A percentile compares a stretch with the other conserved stretches of the same genome.
Evolutionary conservation across 92 coral and sea anemone genomes (phyloP).

Genomic region (Muricea muricata): DNA sequence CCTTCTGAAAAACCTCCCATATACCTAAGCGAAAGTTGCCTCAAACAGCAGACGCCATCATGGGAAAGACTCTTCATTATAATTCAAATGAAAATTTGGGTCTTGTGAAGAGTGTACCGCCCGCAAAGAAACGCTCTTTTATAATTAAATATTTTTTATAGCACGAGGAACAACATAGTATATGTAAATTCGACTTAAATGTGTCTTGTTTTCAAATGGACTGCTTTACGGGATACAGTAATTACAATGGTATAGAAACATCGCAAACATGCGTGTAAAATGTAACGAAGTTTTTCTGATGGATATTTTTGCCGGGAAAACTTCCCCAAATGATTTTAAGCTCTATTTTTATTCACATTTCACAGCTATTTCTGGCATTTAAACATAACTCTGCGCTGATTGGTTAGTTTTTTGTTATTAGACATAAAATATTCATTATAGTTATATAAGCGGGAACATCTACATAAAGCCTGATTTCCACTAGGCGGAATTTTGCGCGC

Average conservation of each 20-base stretch:
- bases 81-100: not conserved
- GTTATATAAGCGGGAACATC: not conserved
- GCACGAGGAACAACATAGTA: slow-evolving; percentile 19
- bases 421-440: slow-evolving; percentile 29
- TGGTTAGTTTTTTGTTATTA: slow-evolving; percentile 8
- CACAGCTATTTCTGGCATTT: slow-evolving; percentile 22
- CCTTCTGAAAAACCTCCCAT: not conserved
- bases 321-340: not conserved
- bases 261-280: no score
- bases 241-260: no score
- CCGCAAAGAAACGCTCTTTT: slow-evolving; percentile 3
- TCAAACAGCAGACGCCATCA: slow-evolving; percentile 2
- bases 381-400: not conserved
- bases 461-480: no score
- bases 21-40: not conserved
- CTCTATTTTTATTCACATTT: not conserved
- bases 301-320: no score
- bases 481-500: no score
- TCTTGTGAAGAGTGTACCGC: not conserved
- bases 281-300: no score
- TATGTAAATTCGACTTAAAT: slow-evolving; percentile 3
- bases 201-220: not conserved
- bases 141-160: slow-evolving; percentile 18
- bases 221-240: no score
- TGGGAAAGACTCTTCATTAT: not conserved